A percentile compares a stretch with the other conserved stretches of the same genome.
phyloP scores from a whole-genome alignment of 2,797 vertebrate genomes.

The Hirundo rustica region DNA sequence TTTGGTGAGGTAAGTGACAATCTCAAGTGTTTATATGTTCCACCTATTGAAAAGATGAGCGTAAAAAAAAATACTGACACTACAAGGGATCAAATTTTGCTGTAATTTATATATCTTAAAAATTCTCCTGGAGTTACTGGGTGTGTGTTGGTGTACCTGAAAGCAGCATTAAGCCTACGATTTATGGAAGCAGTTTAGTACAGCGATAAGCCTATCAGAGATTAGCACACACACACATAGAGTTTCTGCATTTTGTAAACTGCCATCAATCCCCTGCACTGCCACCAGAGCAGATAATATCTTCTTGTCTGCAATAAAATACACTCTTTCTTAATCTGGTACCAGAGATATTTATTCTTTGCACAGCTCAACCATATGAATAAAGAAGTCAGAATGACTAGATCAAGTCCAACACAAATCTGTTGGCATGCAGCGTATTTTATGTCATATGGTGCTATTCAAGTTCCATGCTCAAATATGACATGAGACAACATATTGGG shows the following conservation, averaged over 20 bases:
- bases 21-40: background rate
- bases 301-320: constrained; percentile 20
- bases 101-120: background rate
- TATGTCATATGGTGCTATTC: background rate
- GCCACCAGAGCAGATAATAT: constrained; percentile 19
- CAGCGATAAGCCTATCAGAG: constrained; percentile 14
- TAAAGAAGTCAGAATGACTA: constrained; percentile 22
- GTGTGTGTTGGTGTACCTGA: background rate
- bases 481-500: background rate
- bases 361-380: background rate
- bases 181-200: constrained; percentile 38
- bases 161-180: background rate
- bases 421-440: background rate
- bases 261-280: background rate
- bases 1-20: background rate
- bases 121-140: background rate
- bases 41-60: background rate
- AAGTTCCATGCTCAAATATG: background rate
- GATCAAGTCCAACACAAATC: constrained; percentile 13
- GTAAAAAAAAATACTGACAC: background rate
- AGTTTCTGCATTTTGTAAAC: constrained; percentile 38
- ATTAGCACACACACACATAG: background rate
- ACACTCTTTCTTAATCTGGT: constrained; percentile 32
- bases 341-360: constrained; percentile 43
- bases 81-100: background rate